These are phyloP conservation scores for Centropus unirufus DNA, from an alignment of 2,113 vertebrate species.

Conservation along the genomic window DNA sequence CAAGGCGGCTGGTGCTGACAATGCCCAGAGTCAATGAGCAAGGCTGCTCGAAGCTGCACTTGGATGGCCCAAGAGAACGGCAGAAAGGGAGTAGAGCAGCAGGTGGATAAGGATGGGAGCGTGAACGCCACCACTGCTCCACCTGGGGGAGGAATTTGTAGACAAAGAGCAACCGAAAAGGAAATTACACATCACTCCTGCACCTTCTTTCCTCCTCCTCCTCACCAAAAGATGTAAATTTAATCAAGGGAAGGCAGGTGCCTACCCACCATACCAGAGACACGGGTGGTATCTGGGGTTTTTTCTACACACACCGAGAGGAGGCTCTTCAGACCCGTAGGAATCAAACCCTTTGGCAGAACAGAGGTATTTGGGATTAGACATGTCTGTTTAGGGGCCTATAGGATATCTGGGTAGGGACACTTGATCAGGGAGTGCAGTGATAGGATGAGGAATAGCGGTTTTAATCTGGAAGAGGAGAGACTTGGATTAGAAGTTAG, in stretches of 20 bases:
- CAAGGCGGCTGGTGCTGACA: not conserved
- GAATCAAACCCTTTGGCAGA: not conserved
- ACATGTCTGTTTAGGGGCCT: too few relatives aligned
- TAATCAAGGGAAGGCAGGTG: not conserved
- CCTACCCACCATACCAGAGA: not conserved
- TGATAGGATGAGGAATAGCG: too few relatives aligned
- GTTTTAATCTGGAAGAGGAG: too few relatives aligned
- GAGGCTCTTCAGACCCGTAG: not conserved
- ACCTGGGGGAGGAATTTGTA: rapidly evolving
- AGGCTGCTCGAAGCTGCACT: not conserved
- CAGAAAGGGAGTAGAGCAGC: not conserved
- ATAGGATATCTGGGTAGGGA: too few relatives aligned
- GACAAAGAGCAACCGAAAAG: not conserved
- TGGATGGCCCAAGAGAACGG: rapidly evolving
- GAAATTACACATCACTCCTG: not conserved
- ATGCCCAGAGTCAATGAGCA: not conserved
- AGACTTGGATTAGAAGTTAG: too few relatives aligned
- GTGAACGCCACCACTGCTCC: not conserved
- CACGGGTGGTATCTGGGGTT: not conserved
- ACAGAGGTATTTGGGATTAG: not conserved
- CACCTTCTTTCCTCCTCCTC: not conserved
- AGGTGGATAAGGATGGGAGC: not conserved
- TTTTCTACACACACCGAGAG: not conserved
- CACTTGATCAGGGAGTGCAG: too few relatives aligned
- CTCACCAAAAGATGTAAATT: not conserved